Percentiles rank a stretch among this genome's conserved stretches.
phyloP scores from a whole-genome alignment of 2,797 vertebrate species.

The Danio choprae region DNA sequence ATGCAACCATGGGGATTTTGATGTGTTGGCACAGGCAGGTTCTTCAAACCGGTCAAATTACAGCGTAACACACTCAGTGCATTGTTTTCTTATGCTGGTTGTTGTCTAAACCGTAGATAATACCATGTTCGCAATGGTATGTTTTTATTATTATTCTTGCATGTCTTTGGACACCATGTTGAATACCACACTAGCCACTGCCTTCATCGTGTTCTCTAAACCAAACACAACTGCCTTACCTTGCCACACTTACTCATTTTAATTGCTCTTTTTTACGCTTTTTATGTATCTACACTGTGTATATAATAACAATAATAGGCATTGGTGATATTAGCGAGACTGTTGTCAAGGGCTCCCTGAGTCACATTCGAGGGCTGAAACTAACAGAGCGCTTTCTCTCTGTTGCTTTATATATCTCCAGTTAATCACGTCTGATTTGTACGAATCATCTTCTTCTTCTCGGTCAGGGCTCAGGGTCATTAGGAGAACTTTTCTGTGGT shows the following conservation, averaged over 20 bases:
- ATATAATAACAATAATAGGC: slow-evolving; percentile 1
- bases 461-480: slow-evolving; percentile 61
- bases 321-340: slow-evolving; percentile 26
- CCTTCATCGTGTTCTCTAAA: slow-evolving; percentile 36
- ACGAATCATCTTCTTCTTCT: slow-evolving; percentile 38
- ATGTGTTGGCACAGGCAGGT: slow-evolving; percentile 12
- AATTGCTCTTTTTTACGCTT: background rate
- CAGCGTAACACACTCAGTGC: background rate
- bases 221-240: slow-evolving; percentile 42
- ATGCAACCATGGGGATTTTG: background rate
- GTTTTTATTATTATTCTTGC: slow-evolving; percentile 1
- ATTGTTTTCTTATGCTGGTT: slow-evolving; percentile 6
- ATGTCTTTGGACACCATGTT: slow-evolving; percentile 7
- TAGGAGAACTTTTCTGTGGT: slow-evolving; percentile 53
- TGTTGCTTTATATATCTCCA: slow-evolving; percentile 22
- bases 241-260: slow-evolving; percentile 15
- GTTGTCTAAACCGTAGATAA: slow-evolving; percentile 1
- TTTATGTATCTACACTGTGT: slow-evolving; percentile 14
- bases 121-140: background rate
- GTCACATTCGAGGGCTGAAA: slow-evolving; percentile 21
- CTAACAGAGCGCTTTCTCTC: slow-evolving; percentile 20
- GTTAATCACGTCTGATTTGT: slow-evolving; percentile 12
- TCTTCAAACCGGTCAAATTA: slow-evolving; percentile 14
- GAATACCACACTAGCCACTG: slow-evolving; percentile 17
- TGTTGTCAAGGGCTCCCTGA: slow-evolving; percentile 9